Evolutionary conservation across 1,140 invertebrate species (phyloP), one percentile per base, ranked within the genome.

Genomic region (Lerema accius): DNA sequence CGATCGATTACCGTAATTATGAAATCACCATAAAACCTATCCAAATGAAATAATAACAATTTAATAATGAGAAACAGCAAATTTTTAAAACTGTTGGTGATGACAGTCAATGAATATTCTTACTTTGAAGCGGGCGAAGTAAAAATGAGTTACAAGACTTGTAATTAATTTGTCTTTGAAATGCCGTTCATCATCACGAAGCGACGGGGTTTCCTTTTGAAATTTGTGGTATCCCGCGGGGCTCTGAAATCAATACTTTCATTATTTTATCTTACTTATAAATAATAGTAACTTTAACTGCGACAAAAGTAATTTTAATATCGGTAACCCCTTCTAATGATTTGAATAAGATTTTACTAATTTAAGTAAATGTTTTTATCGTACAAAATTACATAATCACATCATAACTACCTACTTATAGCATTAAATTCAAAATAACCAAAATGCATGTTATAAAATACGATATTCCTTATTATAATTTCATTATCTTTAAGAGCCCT

Each of bases 151-250:
- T 53, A 66, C 23, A 50, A 42, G 26, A 11, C 40, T 55, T 63
- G 66, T 71, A 76, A 78, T 80, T 74, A 80, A 78, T 78, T 78
- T 67, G 73, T 80, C 69, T 71, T 56, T 66, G 45, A 76, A 67
- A 69, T 62, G 67, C 55, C 50, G 51, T 71, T 70, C 63, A 64
- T 70, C 53, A 60, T 51, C 53, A 19, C 42, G 59, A 23, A 35
- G 49, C 64, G 26, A 42, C 51, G 51, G 71, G 68, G 68, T 55
- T 62, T 46, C 56, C 46, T 60, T 69, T 60, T 63, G 62, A 66
- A 61, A 65, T 69, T 50, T 35, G 58, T 56, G 78, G 71, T 66
- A 51, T 63, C 75, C 78, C 69, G 75, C 56, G 4, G 73, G 23
- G 75, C 59, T 63, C 48, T 65, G 63, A 69, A 69, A 71, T 58